Evolutionary conservation across 2,113 vertebrate genomes (phyloP).

Genomic region (Canis aureus): DNA sequence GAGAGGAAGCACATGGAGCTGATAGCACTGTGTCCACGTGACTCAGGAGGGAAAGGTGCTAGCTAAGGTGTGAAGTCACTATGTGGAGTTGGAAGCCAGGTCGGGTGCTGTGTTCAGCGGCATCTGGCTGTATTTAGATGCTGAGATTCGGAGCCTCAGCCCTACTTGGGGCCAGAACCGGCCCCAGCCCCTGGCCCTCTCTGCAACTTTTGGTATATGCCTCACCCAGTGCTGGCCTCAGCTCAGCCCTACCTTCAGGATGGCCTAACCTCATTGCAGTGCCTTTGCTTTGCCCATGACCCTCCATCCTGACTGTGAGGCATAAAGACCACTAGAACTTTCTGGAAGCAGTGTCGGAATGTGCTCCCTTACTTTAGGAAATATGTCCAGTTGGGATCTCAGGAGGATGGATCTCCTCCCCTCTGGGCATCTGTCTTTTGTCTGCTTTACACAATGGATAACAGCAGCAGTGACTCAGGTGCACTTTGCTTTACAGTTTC

Average conservation of each 20-base stretch:
- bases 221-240: too few relatives aligned
- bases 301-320: background rate
- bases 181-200: background rate
- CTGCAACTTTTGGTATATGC: too few relatives aligned
- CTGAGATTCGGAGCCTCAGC: background rate
- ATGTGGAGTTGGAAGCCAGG: background rate
- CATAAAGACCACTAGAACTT: too few relatives aligned
- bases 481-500: background rate
- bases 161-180: background rate
- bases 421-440: background rate
- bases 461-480: background rate
- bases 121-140: background rate
- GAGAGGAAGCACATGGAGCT: fast-evolving
- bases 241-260: background rate
- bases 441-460: background rate
- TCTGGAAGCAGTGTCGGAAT: too few relatives aligned
- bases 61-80: too few relatives aligned
- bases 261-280: fast-evolving
- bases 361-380: background rate
- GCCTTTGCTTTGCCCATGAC: background rate
- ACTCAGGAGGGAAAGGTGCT: background rate
- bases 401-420: too few relatives aligned
- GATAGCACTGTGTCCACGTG: fast-evolving
- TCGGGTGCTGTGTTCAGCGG: background rate
- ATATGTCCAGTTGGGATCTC: background rate